Conservation (phyloP, 2,797 vertebrate species). For the Tiaroga cobitis region DNA sequence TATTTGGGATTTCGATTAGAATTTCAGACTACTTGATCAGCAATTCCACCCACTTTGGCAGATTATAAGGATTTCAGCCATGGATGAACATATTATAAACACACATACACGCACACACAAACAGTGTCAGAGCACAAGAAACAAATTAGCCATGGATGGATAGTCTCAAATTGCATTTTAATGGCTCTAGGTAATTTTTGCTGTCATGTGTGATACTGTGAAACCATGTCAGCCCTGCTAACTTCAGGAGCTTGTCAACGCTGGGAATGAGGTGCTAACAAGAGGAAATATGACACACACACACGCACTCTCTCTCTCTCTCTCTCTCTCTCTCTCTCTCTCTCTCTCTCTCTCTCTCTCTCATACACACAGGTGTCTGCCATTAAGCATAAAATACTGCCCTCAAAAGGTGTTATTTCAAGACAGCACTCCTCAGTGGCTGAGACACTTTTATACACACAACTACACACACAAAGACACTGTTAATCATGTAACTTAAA, state of each 20-base stretch:
- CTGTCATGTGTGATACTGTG: slow-evolving; percentile 39
- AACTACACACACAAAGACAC: neutral
- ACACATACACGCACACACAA: slow-evolving; percentile 9
- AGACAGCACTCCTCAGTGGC: slow-evolving; percentile 1
- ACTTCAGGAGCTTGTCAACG: slow-evolving; percentile 31
- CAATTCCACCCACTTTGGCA: neutral
- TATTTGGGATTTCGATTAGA: slow-evolving; percentile 11
- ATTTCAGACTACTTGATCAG: slow-evolving; percentile 10
- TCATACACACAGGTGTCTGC: neutral
- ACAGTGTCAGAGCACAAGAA: slow-evolving; percentile 7
- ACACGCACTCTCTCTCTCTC: neutral
- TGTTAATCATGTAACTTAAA: neutral
- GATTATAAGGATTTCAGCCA: slow-evolving; percentile 24
- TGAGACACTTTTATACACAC: neutral
- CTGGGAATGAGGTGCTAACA: slow-evolving; percentile 36
- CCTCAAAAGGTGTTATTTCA: neutral
- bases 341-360: neutral
- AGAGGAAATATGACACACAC: slow-evolving; percentile 31
- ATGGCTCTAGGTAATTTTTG: slow-evolving; percentile 27
- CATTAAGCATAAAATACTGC: neutral
- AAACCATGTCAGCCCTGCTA: slow-evolving; percentile 27
- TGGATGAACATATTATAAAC: slow-evolving; percentile 16
- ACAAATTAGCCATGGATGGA: slow-evolving; percentile 34
- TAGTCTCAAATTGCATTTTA: slow-evolving; percentile 42
- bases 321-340: neutral